These are phyloP conservation scores for Chesias legatella DNA, from an alignment of 2,888 invertebrate species.

Conservation along the genomic window DNA sequence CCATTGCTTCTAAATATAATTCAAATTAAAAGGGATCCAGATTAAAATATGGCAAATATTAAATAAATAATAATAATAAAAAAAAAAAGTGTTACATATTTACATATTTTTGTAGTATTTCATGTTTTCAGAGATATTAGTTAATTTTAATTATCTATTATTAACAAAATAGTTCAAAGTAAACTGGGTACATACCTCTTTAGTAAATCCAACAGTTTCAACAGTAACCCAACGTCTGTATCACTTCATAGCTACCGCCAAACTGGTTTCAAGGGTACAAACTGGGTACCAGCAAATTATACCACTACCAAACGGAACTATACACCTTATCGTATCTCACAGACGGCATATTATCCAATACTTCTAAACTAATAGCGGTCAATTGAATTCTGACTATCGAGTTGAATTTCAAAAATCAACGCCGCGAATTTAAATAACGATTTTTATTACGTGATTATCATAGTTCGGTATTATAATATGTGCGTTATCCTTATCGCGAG, in stretches of 20 bases:
- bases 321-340: constrained; percentile 4
- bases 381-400: constrained; percentile 10
- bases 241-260: constrained; percentile 34
- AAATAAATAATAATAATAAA: too few species aligned
- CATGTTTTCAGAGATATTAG: too few species aligned
- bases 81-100: too few species aligned
- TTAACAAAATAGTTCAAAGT: neutral
- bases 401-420: constrained; percentile 2
- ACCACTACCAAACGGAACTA: constrained; percentile 6
- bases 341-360: constrained; percentile 3
- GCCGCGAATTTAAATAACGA: too few species aligned
- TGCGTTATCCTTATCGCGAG: too few species aligned
- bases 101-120: too few species aligned
- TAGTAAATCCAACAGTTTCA: constrained; percentile 1
- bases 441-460: too few species aligned
- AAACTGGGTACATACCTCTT: constrained; percentile 11
- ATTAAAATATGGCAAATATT: too few species aligned
- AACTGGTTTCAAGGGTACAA: constrained; percentile 36
- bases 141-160: too few species aligned
- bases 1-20: too few species aligned
- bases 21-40: too few species aligned
- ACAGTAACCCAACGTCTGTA: constrained; percentile 29
- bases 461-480: too few species aligned
- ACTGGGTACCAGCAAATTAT: constrained; percentile 12
- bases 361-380: constrained; percentile 3